Conservation (phyloP, 2,113 vertebrate species). For the Planiliza haematocheilus region DNA sequence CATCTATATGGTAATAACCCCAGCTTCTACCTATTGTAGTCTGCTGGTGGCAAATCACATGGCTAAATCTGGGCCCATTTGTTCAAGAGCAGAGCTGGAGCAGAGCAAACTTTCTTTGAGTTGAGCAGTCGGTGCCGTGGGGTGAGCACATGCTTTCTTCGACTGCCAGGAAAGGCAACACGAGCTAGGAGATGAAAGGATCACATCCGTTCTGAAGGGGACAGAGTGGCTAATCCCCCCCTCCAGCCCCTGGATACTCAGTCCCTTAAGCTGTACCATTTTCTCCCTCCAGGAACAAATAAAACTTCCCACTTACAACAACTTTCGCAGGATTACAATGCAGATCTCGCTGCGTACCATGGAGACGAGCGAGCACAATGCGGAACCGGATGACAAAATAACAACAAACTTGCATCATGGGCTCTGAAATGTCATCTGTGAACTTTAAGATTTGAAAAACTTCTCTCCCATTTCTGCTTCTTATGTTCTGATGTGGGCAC, state of each 20-base stretch:
- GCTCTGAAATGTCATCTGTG: conserved; percentile 77
- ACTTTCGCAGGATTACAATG: conserved; percentile 83
- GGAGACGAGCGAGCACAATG: conserved; percentile 65
- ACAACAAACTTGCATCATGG: conserved; percentile 68
- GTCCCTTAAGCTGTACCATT: conserved; percentile 82
- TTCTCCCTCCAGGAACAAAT: conserved; percentile 82
- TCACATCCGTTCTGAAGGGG: conserved; percentile 78
- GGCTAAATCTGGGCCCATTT: conserved; percentile 76
- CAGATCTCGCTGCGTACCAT: conserved; percentile 74
- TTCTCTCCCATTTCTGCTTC: conserved; percentile 20
- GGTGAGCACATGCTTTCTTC: conserved; percentile 76
- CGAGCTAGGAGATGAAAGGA: conserved; percentile 83
- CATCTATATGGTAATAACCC: conserved; percentile 86
- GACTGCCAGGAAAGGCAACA: conserved; percentile 79
- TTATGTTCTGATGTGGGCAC: background rate
- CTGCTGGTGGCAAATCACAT: conserved; percentile 72
- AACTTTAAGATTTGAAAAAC: conserved; percentile 68
- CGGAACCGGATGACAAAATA: conserved; percentile 67
- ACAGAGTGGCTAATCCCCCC: conserved; percentile 82
- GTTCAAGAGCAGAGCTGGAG: conserved; percentile 53
- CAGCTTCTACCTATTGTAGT: conserved; percentile 72
- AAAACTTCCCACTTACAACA: conserved; percentile 80
- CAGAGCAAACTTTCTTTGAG: conserved; percentile 72
- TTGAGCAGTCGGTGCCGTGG: conserved; percentile 65
- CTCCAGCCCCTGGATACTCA: conserved; percentile 76